Evolutionary conservation across 2,888 invertebrate genomes (phyloP), one percentile per base, ranked within the genome.

Genomic region (Spodoptera exigua): DNA sequence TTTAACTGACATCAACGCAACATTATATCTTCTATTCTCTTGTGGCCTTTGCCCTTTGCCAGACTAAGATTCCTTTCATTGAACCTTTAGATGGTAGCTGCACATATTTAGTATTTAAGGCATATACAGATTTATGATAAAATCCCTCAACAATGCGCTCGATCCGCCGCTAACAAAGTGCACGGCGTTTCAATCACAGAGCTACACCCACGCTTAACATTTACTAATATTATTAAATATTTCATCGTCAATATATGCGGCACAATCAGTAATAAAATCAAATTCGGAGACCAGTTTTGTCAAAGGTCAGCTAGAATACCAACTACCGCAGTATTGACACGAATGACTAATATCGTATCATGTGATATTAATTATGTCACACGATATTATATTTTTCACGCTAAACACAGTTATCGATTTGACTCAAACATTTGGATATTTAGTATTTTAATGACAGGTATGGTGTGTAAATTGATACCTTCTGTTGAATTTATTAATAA

Each of bases 211-310:
- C 65, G 13, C 52, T 27, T 1, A 27, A 27, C 27, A 27, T 27
- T 27, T 27, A 27, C 27, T 9, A 27, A 9, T 5, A 27, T 27
- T 58, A 49, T 70, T 58, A 61, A 70, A 76, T 66, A 65, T 43
- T 49, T 43, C 65, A 71, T 59, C 55, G 54, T 59, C 64, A 51
- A 59, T 55, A 41, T 51, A 66, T 71, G 39, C 60, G 18, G 43
- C 46, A 34, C 21, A 48, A 47, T 27, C 54, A 12, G 56, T 61
- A n/a, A n/a, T 61, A 54, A 57, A 52, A 34, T 21, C n/a, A n/a
- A n/a, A n/a, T n/a, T n/a, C n/a, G 46, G 18, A 45, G 59, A 66
- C 77, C 46, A 39, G 74, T 76, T 75, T 54, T 51, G 36, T 46
- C 54, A 70, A 67, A 75, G 75, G 77, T 67, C 67, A 74, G 46